A percentile compares a stretch with the other conserved stretches of the same genome.
Conservation (phyloP, 2,888 invertebrate genomes). For the Diachrysia chrysitis region DNA sequence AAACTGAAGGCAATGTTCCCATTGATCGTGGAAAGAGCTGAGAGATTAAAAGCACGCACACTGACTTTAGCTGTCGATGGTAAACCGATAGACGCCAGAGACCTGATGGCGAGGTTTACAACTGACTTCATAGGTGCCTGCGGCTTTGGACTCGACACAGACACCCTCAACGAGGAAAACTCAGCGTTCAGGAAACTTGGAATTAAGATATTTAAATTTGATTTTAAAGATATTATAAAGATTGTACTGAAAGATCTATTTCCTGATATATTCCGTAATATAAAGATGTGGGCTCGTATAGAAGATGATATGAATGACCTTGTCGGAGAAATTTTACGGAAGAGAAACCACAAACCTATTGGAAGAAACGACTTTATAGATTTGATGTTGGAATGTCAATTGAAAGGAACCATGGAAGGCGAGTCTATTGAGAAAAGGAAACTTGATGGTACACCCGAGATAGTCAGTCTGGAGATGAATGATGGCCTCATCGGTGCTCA, state of each 20-base stretch:
- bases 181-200: slow-evolving; percentile 65
- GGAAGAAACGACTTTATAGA: slow-evolving; percentile 70
- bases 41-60: slow-evolving; percentile 58
- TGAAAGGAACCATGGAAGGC: slow-evolving; percentile 62
- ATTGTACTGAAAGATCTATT: slow-evolving; percentile 32
- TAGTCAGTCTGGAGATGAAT: slow-evolving; percentile 59
- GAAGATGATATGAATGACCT: slow-evolving; percentile 39
- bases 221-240: slow-evolving; percentile 7
- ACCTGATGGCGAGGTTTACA: slow-evolving; percentile 70
- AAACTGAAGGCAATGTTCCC: slow-evolving; percentile 73
- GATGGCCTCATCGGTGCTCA: slow-evolving; percentile 62
- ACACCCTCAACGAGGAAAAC: slow-evolving; percentile 65
- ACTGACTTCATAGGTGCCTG: slow-evolving; percentile 73
- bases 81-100: slow-evolving; percentile 60
- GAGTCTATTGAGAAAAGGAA: slow-evolving; percentile 62
- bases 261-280: slow-evolving; percentile 31
- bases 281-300: slow-evolving; percentile 29
- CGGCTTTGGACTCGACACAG: slow-evolving; percentile 68
- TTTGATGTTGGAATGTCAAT: slow-evolving; percentile 61
- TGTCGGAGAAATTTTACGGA: slow-evolving; percentile 52
- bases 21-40: slow-evolving; percentile 66
- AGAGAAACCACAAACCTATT: slow-evolving; percentile 63
- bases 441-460: slow-evolving; percentile 59
- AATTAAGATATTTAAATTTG: slow-evolving; percentile 38
- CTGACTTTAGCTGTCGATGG: slow-evolving; percentile 41